Base-by-base conservation (phyloP, 2,797 vertebrate genomes). In the Pipistrellus kuhlii region DNA sequence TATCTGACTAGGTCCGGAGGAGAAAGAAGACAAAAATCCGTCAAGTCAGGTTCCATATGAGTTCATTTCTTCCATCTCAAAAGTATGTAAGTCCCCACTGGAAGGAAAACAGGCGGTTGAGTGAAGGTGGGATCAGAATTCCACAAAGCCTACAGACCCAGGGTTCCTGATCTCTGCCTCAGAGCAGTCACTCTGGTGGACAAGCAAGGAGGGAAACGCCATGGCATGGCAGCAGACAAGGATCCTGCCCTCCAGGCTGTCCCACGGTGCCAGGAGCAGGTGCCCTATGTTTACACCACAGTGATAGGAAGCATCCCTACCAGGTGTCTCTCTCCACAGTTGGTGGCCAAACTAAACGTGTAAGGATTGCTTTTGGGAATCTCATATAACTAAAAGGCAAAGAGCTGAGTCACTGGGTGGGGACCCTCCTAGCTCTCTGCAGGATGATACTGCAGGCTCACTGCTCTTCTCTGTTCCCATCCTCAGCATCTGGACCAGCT, bases 1-100 rank as follows among this genome's bases (percentile, higher is more conserved):
- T 15, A 87, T 51, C n/a, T 85, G 59, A 64, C 59, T 66, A 91
- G 20, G 48, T 95, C 25, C 73, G 57, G 41, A 93, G 27, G 14
- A 88, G n/a, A 89, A 91, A 83, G 23, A 85, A 17, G 62, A 44
- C 8, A 77, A 59, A 64, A 77, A 30, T 48, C 25, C 73, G 18
- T 94, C 76, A 90, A 81, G 51, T 90, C 30, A 78, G 3, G 44
- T 66, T 83, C 30, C n/a, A 71, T 55, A 55, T 88, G 8, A 32
- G 10, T 53, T 94, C 9, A 25, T 90, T 80, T 86, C 68, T 64
- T 68, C 41, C 13, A 87, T 73, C 41, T 35, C 23, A 0, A 44
- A 91, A 85, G n/a, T 53, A 57, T 71, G 48, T 88, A 69, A 89
- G 7, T 46, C n/a, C 4, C 53, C 72, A 20, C n/a, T 32, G 15